Base-by-base conservation (phyloP, 2,888 invertebrate genomes). In the Habroteleia sp. region DNA sequence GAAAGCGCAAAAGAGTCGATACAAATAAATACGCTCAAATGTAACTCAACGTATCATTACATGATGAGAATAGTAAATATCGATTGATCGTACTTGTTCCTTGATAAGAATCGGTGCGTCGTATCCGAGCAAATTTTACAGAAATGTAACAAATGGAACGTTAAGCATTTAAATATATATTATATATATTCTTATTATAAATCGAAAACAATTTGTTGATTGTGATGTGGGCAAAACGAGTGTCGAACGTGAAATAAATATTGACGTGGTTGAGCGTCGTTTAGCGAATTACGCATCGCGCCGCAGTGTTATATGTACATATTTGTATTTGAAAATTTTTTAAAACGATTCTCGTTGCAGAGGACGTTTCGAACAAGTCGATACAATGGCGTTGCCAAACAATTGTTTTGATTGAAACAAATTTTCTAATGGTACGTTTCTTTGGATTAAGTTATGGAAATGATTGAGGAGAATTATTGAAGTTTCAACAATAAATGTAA, bases 101-200 rank as follows among this genome's bases (percentile, higher is more conserved):
- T 68, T 13, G 5, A 14, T 3, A 3, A 35, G 23, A 35, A 35
- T 56, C 44, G 56, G 29, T 37, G 3, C 3, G 17, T 14, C 27
- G 20, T 4, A 44, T 25, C 37, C 20, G 23, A 42, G 10, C 41
- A 37, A n/a, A 62, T 63, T 62, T 66, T 56, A 66, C 25, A 16
- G 29, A 46, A 6, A 54, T 16, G 16, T 56, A 48, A 50, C 23
- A 46, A 75, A 46, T 29, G 37, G 29, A 23, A 74, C 65, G 69
- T 69, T 75, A 71, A 39, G 52, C 71, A 71, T 75, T 65, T 48
- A 58, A 56, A 74, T 74, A 74, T 74, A 74, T 68, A 74, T 74
- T 46, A 58, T 69, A 69, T 71, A 74, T 74, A 74, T 74, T 71
- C 65, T 71, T 66, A 66, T 66, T 76, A 76, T 71, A 71, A 66